Evolutionary conservation across 2,888 invertebrate species (phyloP).

Genomic region (Emmelina monodactyla): DNA sequence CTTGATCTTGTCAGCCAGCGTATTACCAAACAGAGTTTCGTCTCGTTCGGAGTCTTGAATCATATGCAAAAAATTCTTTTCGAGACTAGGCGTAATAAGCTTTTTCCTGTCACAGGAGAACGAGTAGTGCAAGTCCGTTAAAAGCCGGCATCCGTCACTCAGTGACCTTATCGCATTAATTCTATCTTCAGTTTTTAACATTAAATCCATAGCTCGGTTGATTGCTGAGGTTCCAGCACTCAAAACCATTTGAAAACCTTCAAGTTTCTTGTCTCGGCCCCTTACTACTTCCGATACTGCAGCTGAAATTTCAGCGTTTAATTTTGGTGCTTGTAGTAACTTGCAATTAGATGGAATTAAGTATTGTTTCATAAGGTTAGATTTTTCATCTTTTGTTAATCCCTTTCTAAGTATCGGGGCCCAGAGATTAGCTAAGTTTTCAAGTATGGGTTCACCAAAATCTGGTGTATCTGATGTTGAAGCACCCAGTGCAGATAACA

Average conservation of each 20-base stretch:
- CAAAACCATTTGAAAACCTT: background rate
- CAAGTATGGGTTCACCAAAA: background rate
- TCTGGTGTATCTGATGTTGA: background rate
- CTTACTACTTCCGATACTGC: conserved; percentile 1
- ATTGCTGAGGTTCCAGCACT: background rate
- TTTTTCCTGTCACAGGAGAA: conserved; percentile 11
- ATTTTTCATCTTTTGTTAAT: conserved; percentile 2
- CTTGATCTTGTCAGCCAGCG: conserved; percentile 12
- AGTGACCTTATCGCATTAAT: conserved; percentile 11
- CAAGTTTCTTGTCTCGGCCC: background rate
- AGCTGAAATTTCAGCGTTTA: conserved; percentile 4
- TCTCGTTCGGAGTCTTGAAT: conserved; percentile 14
- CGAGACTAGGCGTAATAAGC: conserved; percentile 14
- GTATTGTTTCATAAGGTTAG: conserved; percentile 3
- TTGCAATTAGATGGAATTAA: conserved; percentile 3
- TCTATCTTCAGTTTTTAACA: conserved; percentile 12
- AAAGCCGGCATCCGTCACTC: conserved; percentile 14
- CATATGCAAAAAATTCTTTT: too few relatives aligned
- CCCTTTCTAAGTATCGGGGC: background rate
- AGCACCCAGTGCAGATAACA: conserved; percentile 1
- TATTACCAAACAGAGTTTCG: conserved; percentile 10
- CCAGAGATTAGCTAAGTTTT: background rate
- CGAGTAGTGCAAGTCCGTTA: conserved; percentile 12
- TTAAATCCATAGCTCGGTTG: background rate
- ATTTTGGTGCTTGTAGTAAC: background rate